A percentile compares a stretch with the other conserved stretches of the same genome.
phyloP scores from a whole-genome alignment of 2,797 vertebrate genomes.

The Molossus alvarezi region DNA sequence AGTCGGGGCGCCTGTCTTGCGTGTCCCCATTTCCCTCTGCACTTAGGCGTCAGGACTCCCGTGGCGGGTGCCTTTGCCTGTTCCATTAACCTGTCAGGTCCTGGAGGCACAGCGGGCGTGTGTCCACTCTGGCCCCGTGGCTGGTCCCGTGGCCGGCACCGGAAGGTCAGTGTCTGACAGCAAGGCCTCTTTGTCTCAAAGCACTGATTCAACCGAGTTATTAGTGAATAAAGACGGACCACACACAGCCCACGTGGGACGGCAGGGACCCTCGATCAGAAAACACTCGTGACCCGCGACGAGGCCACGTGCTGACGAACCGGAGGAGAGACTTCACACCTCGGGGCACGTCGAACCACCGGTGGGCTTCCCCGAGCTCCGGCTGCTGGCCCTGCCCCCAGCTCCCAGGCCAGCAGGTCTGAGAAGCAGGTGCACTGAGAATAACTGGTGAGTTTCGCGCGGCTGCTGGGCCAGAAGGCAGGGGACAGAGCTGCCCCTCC shows the following conservation, averaged over 20 bases:
- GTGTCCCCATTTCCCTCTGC: rapidly evolving
- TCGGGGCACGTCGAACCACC: background rate
- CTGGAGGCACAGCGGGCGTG: background rate
- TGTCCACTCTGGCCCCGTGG: background rate
- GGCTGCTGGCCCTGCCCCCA: background rate
- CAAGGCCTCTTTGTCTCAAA: background rate
- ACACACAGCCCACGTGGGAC: background rate
- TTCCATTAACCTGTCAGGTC: background rate
- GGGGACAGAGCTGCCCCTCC: background rate
- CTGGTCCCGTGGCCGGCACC: background rate
- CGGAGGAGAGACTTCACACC: background rate
- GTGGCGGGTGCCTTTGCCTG: background rate
- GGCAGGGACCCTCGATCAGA: background rate
- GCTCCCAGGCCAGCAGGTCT: background rate
- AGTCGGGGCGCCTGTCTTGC: rapidly evolving
- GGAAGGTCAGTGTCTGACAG: background rate
- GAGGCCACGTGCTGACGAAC: background rate
- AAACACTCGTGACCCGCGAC: background rate
- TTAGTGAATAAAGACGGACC: slow-evolving; percentile 31
- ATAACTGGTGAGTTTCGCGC: background rate
- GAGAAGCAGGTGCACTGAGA: background rate
- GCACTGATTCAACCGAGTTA: slow-evolving; percentile 38
- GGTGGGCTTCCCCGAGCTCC: background rate
- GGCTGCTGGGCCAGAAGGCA: background rate
- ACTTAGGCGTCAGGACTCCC: rapidly evolving